Conservation (phyloP, 2,888 invertebrate genomes). For the Rotaria sp. region DNA sequence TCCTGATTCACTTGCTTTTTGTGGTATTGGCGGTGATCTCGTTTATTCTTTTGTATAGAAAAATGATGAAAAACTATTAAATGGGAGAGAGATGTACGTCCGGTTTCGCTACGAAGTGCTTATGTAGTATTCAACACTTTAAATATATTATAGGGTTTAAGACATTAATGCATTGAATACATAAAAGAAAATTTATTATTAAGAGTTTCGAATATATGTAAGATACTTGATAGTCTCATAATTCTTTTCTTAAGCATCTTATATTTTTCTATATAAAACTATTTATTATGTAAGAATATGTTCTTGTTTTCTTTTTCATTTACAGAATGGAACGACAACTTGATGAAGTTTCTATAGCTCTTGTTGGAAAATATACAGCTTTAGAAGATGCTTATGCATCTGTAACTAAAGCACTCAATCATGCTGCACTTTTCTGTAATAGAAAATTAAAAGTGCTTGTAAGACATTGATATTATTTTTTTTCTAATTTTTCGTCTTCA, state of each 20-base stretch:
- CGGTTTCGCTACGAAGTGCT: too few species aligned
- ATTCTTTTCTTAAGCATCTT: neutral
- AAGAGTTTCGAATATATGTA: too few species aligned
- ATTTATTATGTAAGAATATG: neutral
- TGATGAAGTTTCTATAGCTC: constrained; percentile 67
- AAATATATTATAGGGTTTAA: too few species aligned
- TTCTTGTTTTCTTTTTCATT: neutral
- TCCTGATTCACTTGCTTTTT: too few species aligned
- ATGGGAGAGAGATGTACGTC: too few species aligned
- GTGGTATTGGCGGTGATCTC: too few species aligned
- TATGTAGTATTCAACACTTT: too few species aligned
- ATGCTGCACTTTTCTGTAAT: constrained; percentile 77
- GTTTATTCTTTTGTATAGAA: too few species aligned
- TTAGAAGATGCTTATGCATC: constrained; percentile 93
- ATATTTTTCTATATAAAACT: neutral
- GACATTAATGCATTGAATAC: too few species aligned
- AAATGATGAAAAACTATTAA: too few species aligned
- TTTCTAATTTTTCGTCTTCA: neutral
- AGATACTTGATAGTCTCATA: too few species aligned
- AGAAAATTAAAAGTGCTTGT: constrained; percentile 69
- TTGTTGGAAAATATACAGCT: constrained; percentile 93
- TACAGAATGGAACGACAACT: constrained; percentile 37
- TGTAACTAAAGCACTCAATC: constrained; percentile 84
- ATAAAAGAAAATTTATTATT: too few species aligned
- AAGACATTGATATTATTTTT: neutral